Evolutionary conservation across 2,888 invertebrate species (phyloP), one percentile per base, ranked within the genome.

Genomic region (Spatulosminthurus flaviceps): DNA sequence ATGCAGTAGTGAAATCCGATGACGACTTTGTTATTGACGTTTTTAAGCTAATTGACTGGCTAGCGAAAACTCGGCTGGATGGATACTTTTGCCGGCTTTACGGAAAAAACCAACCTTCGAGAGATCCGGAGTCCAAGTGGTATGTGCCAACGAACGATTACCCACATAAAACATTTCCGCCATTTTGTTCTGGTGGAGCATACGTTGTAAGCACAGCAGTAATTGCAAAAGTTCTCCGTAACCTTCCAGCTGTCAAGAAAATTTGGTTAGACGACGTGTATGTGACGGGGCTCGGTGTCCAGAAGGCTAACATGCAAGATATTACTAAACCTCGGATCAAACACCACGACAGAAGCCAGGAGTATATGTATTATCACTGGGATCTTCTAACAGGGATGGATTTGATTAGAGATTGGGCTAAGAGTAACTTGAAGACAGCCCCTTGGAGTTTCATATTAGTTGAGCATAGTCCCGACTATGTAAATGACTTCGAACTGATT

Each of bases 191-290:
- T n/a, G 77, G 77, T 21, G 43, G 51, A 26, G 69, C 51, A 24
- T 77, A 77, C 34, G 11, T 77, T 1, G 67, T 43, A 19, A 26
- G 42, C 1, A 28, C 67, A n/a, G 4, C 11, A n/a, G 69, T 69
- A 1, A 29, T 77, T 11, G 2, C 22, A 21, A n/a, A 11, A 13
- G n/a, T 77, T 19, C 21, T 64, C 11, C 1, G 24, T 1, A 26
- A 11, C 21, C 26, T 22, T 11, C 64, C 64, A 2, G 7, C 11
- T 24, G 28, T 13, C 9, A 29, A 21, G 16, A 28, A 42, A n/a
- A 5, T 77, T 26, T 51, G 69, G 70, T 13, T 77, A 26, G 77
- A 77, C 28, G 77, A 77, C 29, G 77, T 77, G n/a, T 77, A 42
- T 24, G 42, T 77, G 13, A 77, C 77, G 2, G 77, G 77, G 1